Conservation (phyloP, 2,888 invertebrate genomes). For the Plagodis pulveraria region DNA sequence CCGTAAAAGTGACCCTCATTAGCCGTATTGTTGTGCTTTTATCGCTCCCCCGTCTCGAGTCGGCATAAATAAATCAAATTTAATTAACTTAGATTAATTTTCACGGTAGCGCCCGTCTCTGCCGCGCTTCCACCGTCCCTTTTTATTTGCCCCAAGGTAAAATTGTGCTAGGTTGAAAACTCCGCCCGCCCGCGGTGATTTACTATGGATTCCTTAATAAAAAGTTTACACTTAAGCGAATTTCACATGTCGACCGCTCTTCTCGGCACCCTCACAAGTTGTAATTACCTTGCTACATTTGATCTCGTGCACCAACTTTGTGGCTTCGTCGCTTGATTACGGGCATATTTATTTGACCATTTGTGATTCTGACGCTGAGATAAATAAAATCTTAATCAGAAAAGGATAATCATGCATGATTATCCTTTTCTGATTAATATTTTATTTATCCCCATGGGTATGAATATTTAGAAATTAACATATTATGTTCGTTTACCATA, state of each 20-base stretch:
- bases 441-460: background rate
- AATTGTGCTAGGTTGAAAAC: slow-evolving; percentile 64
- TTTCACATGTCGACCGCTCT: slow-evolving; percentile 66
- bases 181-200: slow-evolving; percentile 56
- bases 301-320: slow-evolving; percentile 47
- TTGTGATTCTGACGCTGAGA: slow-evolving; percentile 2
- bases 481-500: no score
- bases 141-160: slow-evolving; percentile 76
- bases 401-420: no score
- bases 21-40: slow-evolving; percentile 80
- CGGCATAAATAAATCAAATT: slow-evolving; percentile 84
- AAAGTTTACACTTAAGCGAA: slow-evolving; percentile 77
- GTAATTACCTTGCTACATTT: slow-evolving; percentile 65
- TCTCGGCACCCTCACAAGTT: slow-evolving; percentile 63
- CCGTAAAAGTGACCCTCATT: slow-evolving; percentile 81
- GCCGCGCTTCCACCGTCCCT: slow-evolving; percentile 62
- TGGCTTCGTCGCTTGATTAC: slow-evolving; percentile 49
- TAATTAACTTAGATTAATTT: slow-evolving; percentile 85
- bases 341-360: slow-evolving; percentile 15
- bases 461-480: no score
- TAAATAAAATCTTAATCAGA: background rate
- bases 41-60: slow-evolving; percentile 64
- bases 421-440: no score
- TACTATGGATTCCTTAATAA: slow-evolving; percentile 81
- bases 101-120: slow-evolving; percentile 70